These are phyloP conservation scores for Coleophora deauratella DNA, from an alignment of 2,888 invertebrate species.

Conservation along the genomic window DNA sequence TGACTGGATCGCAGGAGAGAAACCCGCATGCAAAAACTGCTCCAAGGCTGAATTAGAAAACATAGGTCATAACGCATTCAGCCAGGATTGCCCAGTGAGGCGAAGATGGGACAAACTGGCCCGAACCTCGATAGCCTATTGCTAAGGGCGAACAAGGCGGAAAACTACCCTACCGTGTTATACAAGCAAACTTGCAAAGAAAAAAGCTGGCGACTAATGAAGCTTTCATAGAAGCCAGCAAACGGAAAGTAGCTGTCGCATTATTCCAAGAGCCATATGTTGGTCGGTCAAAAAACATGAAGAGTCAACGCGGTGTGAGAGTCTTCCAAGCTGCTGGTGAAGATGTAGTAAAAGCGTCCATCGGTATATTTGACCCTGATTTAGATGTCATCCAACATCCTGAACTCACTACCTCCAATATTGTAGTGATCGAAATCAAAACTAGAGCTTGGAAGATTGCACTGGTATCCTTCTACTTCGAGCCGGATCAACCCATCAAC, in stretches of 20 bases:
- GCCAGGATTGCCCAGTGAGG: background rate
- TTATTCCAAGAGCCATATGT: no score
- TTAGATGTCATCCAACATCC: slow-evolving; percentile 7
- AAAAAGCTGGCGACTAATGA: no score
- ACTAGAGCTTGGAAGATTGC: slow-evolving; percentile 11
- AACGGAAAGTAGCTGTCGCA: no score
- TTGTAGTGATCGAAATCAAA: slow-evolving; percentile 8
- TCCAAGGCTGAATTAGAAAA: background rate
- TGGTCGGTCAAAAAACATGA: no score
- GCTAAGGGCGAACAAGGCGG: no score
- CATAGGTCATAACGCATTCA: background rate
- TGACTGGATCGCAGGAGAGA: background rate
- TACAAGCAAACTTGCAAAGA: no score
- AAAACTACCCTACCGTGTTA: no score
- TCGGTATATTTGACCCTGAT: slow-evolving; percentile 8
- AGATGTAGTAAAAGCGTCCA: slow-evolving; percentile 10
- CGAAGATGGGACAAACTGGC: background rate
- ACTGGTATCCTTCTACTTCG: slow-evolving; percentile 15
- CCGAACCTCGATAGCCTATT: background rate
- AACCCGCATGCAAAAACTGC: slow-evolving; percentile 4
- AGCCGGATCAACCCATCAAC: slow-evolving; percentile 8
- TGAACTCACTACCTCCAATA: slow-evolving; percentile 15
- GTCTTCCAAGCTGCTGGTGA: slow-evolving; percentile 2
- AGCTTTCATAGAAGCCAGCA: no score
- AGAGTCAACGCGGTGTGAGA: no score